Percentiles rank a stretch among this genome's conserved stretches.
Conservation (phyloP, 2,888 invertebrate species). For the Drosophila nr. perissopoda region DNA sequence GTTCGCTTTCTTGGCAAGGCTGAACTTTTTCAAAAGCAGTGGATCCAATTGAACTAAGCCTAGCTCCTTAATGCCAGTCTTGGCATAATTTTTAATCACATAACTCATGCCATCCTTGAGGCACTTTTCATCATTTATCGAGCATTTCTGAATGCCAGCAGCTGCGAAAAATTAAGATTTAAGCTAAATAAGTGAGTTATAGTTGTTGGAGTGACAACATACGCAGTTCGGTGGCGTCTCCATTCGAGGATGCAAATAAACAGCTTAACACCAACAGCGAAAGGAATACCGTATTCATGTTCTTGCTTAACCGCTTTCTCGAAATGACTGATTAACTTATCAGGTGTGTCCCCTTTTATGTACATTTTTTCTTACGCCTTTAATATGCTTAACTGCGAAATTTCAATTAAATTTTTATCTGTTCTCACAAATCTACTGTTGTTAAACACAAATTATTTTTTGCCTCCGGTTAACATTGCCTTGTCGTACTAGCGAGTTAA, state of each 20-base stretch:
- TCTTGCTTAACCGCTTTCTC: slow-evolving; percentile 2
- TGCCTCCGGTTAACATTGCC: slow-evolving; percentile 38
- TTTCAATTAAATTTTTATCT: slow-evolving; percentile 36
- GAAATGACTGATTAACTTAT: slow-evolving; percentile 42
- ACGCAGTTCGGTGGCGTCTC: slow-evolving; percentile 49
- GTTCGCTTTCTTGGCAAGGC: slow-evolving; percentile 70
- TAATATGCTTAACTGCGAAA: slow-evolving; percentile 32
- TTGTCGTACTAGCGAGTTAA: slow-evolving; percentile 22
- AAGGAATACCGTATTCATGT: slow-evolving; percentile 27
- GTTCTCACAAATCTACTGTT: slow-evolving; percentile 13
- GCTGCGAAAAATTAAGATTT: slow-evolving; percentile 33
- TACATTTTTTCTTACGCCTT: slow-evolving; percentile 8
- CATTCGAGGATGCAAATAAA: slow-evolving; percentile 18
- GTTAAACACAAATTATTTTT: slow-evolving; percentile 54
- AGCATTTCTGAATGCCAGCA: slow-evolving; percentile 59
- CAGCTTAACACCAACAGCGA: slow-evolving; percentile 30
- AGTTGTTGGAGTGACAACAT: slow-evolving; percentile 16
- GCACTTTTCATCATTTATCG: slow-evolving; percentile 59
- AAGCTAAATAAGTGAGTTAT: neutral
- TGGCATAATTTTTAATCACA: slow-evolving; percentile 52
- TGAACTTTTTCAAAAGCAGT: slow-evolving; percentile 74
- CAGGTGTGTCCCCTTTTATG: slow-evolving; percentile 54
- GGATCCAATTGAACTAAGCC: slow-evolving; percentile 81
- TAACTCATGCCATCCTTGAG: slow-evolving; percentile 46
- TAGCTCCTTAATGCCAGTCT: slow-evolving; percentile 73